These are phyloP conservation scores for Acarapis woodi DNA, from an alignment of 1,140 invertebrate genomes.

Conservation along the genomic window DNA sequence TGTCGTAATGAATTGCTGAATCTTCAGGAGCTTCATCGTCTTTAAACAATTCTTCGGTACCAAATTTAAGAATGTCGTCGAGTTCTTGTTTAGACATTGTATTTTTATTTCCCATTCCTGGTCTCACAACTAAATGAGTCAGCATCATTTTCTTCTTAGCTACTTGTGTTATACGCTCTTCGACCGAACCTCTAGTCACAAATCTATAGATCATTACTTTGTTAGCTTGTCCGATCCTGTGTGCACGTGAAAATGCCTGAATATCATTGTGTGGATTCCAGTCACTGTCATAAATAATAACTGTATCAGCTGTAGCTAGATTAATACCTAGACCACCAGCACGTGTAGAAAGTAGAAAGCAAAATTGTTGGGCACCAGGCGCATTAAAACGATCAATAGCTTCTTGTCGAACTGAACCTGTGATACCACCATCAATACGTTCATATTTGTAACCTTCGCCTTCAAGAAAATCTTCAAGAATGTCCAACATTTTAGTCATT, in stretches of 20 bases:
- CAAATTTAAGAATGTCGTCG: conserved; percentile 93
- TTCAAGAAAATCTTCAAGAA: conserved; percentile 92
- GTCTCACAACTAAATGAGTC: conserved; percentile 85
- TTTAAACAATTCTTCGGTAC: conserved; percentile 97
- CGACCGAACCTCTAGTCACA: conserved; percentile 91
- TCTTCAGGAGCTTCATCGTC: conserved; percentile 22
- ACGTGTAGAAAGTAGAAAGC: conserved; percentile 83
- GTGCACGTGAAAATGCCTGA: conserved; percentile 90
- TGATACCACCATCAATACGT: conserved; percentile 93
- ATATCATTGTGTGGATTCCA: conserved; percentile 99
- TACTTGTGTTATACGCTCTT: conserved; percentile 87
- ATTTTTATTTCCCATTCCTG: conserved; percentile 68
- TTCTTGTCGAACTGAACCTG: conserved; percentile 75
- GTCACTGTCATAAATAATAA: conserved; percentile 96
- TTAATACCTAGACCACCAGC: conserved; percentile 97
- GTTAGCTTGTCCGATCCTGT: conserved; percentile 95
- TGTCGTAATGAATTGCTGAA: conserved; percentile 71
- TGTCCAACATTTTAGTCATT: conserved; percentile 98
- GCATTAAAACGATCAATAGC: conserved; percentile 77
- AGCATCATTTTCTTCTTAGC: conserved; percentile 99
- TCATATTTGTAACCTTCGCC: conserved; percentile 95
- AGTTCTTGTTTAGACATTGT: conserved; percentile 96
- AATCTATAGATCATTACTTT: conserved; percentile 99
- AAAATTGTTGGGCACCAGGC: conserved; percentile 66
- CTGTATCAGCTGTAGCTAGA: conserved; percentile 93